These are phyloP conservation scores for Gadus macrocephalus DNA, from an alignment of 2,113 vertebrate species.

Conservation along the genomic window DNA sequence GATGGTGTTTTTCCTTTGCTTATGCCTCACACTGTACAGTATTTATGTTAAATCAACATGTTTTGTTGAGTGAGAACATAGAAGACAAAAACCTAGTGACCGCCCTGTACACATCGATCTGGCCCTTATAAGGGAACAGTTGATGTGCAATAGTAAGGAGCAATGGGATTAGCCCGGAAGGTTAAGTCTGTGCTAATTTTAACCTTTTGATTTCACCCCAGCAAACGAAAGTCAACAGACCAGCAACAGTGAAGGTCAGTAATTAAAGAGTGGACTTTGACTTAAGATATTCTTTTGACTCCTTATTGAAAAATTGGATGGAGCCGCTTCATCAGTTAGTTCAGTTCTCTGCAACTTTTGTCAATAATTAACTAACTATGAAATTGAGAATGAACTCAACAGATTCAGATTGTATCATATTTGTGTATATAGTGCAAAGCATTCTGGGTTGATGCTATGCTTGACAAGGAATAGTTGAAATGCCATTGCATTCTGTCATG, in stretches of 20 bases:
- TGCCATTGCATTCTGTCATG: no score
- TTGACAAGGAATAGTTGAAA: no score
- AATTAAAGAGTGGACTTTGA: slow-evolving; percentile 1
- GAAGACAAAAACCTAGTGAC: no score
- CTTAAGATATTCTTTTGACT: background rate
- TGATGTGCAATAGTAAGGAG: slow-evolving; percentile 39
- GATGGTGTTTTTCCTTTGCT: background rate
- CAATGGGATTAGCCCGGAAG: slow-evolving; percentile 58
- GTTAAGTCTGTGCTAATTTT: slow-evolving; percentile 69
- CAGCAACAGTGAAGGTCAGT: slow-evolving; percentile 27
- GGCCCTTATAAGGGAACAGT: background rate
- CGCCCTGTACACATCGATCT: background rate
- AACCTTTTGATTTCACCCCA: slow-evolving; percentile 56
- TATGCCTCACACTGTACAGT: no score
- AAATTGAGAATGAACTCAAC: background rate
- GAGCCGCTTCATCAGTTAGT: background rate
- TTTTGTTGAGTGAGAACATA: no score
- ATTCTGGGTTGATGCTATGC: no score
- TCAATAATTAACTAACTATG: background rate
- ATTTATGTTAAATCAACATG: no score
- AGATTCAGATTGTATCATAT: background rate
- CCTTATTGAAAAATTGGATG: background rate
- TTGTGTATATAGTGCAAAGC: no score
- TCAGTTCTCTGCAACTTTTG: background rate
- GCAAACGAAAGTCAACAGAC: slow-evolving; percentile 28